Evolutionary conservation across 2,888 invertebrate genomes (phyloP), one percentile per base, ranked within the genome.

Genomic region (Ctena decussata): DNA sequence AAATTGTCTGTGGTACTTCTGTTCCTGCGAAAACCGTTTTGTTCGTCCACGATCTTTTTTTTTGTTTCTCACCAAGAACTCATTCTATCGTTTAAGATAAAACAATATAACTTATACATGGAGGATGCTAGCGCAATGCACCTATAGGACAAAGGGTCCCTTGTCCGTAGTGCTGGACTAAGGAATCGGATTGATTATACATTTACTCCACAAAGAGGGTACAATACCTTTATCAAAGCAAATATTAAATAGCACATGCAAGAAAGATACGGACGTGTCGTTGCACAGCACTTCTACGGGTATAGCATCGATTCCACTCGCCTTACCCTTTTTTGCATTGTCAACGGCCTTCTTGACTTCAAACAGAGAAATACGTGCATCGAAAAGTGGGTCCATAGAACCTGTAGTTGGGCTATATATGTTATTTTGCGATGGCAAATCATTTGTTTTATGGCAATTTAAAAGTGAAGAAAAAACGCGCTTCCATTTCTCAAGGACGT

Each of bases 181-280:
- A n/a, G 80, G 77, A 15, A 84, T 80, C 18, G 84, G 84, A 27
- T 69, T 72, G 0, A 80, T 84, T 24, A 84, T 74, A 30, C 73
- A 27, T 77, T 84, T 80, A 24, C 32, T 53, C 80, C 80, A 84
- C 18, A n/a, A 41, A 35, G 46, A 41, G 6, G 86, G 83, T 21
- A 86, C 60, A 30, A 44, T 75, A 8, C 80, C 77, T 0, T 24
- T 80, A 11, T 57, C n/a, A 46, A 80, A 83, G 77, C 83, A 86
- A 12, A 72, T 41, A 74, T 83, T 86, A 57, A 80, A 83, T 15
- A 86, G 24, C 3, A 27, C 15, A 65, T 69, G 74, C 32, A 86
- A 53, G 53, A 77, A 69, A 11, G 30, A 32, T 12, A 83, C 27
- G 18, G 81, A 35, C 15, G 78, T 73, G 21, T 74, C 75, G 71